Conservation (phyloP, 2,888 invertebrate genomes). For the Acleris cristana region DNA sequence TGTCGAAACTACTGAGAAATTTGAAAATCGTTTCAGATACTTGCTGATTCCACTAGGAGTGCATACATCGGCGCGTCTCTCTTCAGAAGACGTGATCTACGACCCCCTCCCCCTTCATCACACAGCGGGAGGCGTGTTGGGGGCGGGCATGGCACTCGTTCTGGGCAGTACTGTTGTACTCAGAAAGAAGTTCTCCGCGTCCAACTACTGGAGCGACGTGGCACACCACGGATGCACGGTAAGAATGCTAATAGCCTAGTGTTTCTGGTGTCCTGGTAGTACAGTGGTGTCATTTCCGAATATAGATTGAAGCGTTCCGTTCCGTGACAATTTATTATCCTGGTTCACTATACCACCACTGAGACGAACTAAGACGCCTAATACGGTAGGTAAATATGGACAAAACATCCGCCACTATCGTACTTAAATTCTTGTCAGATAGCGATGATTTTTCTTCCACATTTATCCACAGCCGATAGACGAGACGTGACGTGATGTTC, state of each 20-base stretch:
- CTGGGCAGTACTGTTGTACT: constrained; percentile 92
- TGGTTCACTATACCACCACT: too few species aligned
- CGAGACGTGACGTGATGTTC: too few species aligned
- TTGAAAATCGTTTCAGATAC: constrained; percentile 70
- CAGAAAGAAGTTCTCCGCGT: constrained; percentile 96
- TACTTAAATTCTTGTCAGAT: too few species aligned
- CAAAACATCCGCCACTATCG: too few species aligned
- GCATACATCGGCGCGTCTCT: constrained; percentile 85
- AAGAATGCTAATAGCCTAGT: constrained; percentile 47
- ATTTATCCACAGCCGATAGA: too few species aligned
- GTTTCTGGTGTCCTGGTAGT: not conserved
- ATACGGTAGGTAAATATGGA: too few species aligned
- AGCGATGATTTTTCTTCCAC: too few species aligned
- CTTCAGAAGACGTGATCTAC: constrained; percentile 89
- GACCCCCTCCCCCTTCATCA: constrained; percentile 97
- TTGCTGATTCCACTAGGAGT: constrained; percentile 87
- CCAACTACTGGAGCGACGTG: constrained; percentile 96
- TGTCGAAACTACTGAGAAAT: too few species aligned
- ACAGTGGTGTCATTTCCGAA: too few species aligned
- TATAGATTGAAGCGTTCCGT: too few species aligned
- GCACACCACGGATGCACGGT: constrained; percentile 95
- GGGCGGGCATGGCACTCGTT: constrained; percentile 89
- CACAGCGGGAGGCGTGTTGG: constrained; percentile 94
- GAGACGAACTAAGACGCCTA: too few species aligned
- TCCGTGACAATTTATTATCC: too few species aligned